Evolutionary conservation across 2,888 invertebrate species (phyloP).

Genomic region (Platerodrilus igneus): DNA sequence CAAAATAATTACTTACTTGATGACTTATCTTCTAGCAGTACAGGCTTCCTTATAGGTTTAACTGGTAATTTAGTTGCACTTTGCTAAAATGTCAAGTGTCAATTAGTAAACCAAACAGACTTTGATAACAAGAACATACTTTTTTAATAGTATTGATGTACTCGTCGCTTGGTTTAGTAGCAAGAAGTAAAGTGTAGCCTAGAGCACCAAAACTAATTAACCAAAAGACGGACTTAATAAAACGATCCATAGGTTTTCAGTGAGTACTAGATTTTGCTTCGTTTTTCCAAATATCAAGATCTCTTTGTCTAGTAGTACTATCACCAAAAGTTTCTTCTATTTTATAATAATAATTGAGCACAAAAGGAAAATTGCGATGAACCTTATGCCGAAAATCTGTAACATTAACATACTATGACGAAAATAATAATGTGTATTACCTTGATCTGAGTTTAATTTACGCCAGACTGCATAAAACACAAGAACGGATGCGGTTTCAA

Average conservation of each 20-base stretch:
- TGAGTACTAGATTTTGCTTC: conserved; percentile 52
- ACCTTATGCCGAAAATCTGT: conserved; percentile 70
- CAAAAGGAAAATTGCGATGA: conserved; percentile 59
- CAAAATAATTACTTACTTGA: neutral
- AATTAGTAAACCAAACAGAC: too few species aligned
- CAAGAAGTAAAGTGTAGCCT: conserved; percentile 57
- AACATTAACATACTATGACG: conserved; percentile 10
- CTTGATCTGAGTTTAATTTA: conserved; percentile 66
- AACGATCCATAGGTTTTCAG: conserved; percentile 37
- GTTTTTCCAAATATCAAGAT: conserved; percentile 55
- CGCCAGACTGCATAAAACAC: conserved; percentile 62
- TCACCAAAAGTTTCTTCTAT: conserved; percentile 61
- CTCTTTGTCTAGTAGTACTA: conserved; percentile 50
- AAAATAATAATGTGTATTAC: conserved; percentile 48
- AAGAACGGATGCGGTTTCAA: conserved; percentile 58
- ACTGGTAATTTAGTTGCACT: conserved; percentile 33
- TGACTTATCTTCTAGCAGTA: neutral
- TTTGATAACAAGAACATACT: conserved; percentile 28
- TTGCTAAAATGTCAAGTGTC: conserved; percentile 39
- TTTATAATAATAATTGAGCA: conserved; percentile 65
- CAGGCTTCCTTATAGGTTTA: conserved; percentile 37
- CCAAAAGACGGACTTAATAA: conserved; percentile 54
- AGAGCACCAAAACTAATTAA: conserved; percentile 56
- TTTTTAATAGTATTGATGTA: conserved; percentile 30
- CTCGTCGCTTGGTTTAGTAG: conserved; percentile 52